These are phyloP conservation scores for Philereme vetulata DNA, from an alignment of 2,888 invertebrate species.

Conservation along the genomic window DNA sequence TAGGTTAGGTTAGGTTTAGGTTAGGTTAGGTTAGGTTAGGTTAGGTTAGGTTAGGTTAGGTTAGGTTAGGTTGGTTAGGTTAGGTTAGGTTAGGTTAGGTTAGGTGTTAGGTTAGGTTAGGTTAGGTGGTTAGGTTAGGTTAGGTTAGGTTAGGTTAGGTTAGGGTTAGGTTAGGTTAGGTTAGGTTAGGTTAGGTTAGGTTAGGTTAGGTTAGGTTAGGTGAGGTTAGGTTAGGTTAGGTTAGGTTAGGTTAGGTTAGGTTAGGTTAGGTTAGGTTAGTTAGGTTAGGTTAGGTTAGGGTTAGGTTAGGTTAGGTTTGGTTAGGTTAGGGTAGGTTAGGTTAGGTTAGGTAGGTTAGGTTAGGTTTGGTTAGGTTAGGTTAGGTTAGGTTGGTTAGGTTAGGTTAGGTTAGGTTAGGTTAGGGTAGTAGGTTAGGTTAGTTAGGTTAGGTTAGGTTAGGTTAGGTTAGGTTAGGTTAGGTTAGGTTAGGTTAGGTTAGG, in stretches of 20 bases:
- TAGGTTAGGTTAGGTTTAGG: conserved; percentile 21
- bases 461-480: conserved; percentile 38
- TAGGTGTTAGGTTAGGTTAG: too few species aligned
- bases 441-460: conserved; percentile 37
- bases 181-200: conserved; percentile 23
- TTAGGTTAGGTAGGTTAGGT: too few species aligned
- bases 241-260: conserved; percentile 27
- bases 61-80: too few species aligned
- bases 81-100: too few species aligned
- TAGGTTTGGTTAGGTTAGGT: conserved; percentile 38
- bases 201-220: conserved; percentile 36
- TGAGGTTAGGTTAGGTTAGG: conserved; percentile 34
- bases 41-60: conserved; percentile 25
- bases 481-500: conserved; percentile 28
- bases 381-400: too few species aligned
- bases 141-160: too few species aligned
- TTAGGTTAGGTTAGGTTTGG: too few species aligned
- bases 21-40: too few species aligned
- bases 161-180: conserved; percentile 24
- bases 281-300: conserved; percentile 21
- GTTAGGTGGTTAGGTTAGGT: too few species aligned
- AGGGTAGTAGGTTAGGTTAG: too few species aligned
- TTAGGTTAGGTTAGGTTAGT: conserved; percentile 27
- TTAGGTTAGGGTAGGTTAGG: too few species aligned
- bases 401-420: too few species aligned